These are phyloP conservation scores for Pandion haliaetus DNA, from an alignment of 2,113 vertebrate genomes.

Conservation along the genomic window DNA sequence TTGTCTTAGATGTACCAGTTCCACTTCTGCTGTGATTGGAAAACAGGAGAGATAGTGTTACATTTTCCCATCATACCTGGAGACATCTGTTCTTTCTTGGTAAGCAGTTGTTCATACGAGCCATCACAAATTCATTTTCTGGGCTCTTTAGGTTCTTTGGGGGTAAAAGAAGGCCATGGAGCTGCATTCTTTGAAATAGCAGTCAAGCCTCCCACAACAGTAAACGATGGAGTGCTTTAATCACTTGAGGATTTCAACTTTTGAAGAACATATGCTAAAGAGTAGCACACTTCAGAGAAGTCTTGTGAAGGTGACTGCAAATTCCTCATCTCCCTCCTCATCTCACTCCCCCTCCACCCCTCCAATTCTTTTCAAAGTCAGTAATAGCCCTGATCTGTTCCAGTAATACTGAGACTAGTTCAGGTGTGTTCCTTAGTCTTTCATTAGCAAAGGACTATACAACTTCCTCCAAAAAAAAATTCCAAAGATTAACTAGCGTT, in stretches of 20 bases:
- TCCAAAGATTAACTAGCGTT: rapidly evolving
- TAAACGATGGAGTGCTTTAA: not conserved
- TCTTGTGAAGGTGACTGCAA: not conserved
- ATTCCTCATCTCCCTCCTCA: not conserved
- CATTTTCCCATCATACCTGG: not conserved
- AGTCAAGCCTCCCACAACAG: not conserved
- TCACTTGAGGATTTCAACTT: not conserved
- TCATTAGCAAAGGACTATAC: not conserved
- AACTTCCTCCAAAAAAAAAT: not conserved
- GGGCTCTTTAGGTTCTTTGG: not conserved
- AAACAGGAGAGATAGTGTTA: not conserved
- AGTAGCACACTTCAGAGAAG: not conserved
- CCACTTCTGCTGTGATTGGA: not conserved
- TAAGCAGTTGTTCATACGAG: not conserved
- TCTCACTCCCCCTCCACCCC: not conserved
- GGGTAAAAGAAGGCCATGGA: not conserved
- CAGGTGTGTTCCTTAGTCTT: not conserved
- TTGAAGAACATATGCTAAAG: not conserved
- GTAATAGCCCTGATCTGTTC: not conserved
- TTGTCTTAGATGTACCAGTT: not conserved
- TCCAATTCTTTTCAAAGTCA: not conserved
- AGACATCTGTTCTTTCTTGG: not conserved
- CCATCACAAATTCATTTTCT: not conserved
- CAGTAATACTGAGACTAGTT: not conserved
- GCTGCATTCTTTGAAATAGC: not conserved